A percentile compares a stretch with the other conserved stretches of the same genome.
Evolutionary conservation across 2,797 vertebrate genomes (phyloP).

Genomic region (Pipistrellus nathusii): DNA sequence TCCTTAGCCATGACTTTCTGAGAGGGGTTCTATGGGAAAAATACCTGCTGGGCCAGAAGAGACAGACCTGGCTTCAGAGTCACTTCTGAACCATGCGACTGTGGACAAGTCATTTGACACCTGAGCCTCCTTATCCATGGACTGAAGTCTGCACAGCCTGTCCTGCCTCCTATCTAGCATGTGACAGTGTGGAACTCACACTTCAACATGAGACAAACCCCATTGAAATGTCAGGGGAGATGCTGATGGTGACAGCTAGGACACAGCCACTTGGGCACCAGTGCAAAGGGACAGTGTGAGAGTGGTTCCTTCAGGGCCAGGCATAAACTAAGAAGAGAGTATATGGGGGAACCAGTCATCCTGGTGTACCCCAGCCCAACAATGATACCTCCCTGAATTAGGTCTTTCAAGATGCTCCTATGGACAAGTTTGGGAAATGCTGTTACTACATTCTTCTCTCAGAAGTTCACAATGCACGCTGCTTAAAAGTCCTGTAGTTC

Average conservation of each 20-base stretch:
- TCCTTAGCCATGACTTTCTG: neutral
- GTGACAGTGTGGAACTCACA: accelerated
- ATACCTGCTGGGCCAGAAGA: neutral
- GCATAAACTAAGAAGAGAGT: neutral
- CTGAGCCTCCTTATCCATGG: neutral
- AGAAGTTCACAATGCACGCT: neutral
- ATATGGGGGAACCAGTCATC: no score
- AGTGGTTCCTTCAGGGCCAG: neutral
- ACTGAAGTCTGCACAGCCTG: neutral
- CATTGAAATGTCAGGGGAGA: neutral
- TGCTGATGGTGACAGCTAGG: neutral
- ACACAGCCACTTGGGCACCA: neutral
- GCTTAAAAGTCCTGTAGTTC: neutral
- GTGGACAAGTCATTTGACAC: neutral
- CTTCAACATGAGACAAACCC: neutral
- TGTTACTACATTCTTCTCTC: accelerated
- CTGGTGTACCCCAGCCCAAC: neutral
- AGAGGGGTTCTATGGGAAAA: neutral
- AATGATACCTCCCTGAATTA: no score
- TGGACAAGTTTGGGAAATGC: neutral
- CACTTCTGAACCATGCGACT: neutral
- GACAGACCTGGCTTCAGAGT: neutral
- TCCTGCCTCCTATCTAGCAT: neutral
- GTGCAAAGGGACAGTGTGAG: neutral
- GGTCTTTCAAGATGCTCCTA: neutral